Conservation (phyloP, 2,888 invertebrate species). For the Clanis bilineata region DNA sequence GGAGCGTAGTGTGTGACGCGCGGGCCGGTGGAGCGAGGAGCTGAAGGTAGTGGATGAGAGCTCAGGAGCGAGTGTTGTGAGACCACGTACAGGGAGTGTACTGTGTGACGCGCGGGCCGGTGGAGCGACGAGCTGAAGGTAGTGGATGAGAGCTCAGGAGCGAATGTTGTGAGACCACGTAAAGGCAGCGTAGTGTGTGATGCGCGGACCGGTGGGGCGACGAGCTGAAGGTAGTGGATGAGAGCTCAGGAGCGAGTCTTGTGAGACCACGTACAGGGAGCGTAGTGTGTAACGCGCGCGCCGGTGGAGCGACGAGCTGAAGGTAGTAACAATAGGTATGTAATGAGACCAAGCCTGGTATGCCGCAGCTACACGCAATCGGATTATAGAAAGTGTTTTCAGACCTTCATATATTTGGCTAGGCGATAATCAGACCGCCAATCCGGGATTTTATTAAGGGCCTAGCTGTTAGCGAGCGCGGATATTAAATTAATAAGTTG, state of each 20-base stretch:
- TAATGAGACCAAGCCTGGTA: background rate
- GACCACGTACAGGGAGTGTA: no score
- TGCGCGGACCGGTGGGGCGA: background rate
- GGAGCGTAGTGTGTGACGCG: background rate
- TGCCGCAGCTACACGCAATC: background rate
- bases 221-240: background rate
- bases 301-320: background rate
- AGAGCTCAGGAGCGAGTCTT: background rate
- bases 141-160: background rate
- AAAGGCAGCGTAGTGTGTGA: no score
- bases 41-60: constrained; percentile 4
- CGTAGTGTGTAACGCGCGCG: background rate
- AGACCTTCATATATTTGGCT: background rate
- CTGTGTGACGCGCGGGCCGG: background rate
- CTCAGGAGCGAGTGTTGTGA: background rate
- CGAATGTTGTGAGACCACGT: background rate
- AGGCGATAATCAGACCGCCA: background rate
- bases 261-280: background rate
- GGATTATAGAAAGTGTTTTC: background rate
- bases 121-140: constrained; percentile 5
- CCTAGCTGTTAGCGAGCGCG: background rate
- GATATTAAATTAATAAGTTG: constrained; percentile 12
- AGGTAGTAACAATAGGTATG: background rate
- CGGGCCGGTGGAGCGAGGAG: background rate
- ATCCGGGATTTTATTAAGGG: constrained; percentile 9